Percentiles rank a stretch among this genome's conserved stretches.
Conservation (phyloP, 2,113 vertebrate species). For the Nycticryphes semicollaris region DNA sequence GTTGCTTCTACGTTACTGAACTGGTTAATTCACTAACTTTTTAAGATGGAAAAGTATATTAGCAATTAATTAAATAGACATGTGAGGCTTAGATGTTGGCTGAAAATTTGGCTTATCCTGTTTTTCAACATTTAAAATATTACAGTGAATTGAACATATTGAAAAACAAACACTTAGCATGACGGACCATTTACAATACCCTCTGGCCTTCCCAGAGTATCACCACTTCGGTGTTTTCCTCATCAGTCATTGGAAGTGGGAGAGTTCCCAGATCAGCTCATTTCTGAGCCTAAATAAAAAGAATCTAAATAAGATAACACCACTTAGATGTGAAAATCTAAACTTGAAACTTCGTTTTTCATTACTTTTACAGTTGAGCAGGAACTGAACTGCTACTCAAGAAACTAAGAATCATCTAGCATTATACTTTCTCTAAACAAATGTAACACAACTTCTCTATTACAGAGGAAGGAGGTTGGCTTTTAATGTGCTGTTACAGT, state of each 20-base stretch:
- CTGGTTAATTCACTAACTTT: neutral
- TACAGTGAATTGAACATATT: neutral
- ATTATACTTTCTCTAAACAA: neutral
- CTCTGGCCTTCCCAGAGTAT: neutral
- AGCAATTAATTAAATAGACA: neutral
- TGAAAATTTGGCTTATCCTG: neutral
- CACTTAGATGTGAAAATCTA: neutral
- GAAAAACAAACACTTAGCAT: neutral
- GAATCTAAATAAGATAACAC: neutral
- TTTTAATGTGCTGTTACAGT: neutral
- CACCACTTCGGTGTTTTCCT: neutral
- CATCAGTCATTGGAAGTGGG: neutral
- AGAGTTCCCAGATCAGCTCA: neutral
- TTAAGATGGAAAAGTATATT: neutral
- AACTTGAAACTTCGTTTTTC: neutral
- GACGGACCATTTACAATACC: neutral
- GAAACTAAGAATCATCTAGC: neutral
- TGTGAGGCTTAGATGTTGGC: neutral
- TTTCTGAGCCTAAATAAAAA: neutral
- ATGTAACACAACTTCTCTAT: neutral
- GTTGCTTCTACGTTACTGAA: neutral
- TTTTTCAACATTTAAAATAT: neutral
- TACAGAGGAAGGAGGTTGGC: neutral
- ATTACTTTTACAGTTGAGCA: neutral
- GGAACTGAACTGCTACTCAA: neutral